phyloP scores from a whole-genome alignment of 1,140 invertebrate species.

The Brachionus plicatilis region DNA sequence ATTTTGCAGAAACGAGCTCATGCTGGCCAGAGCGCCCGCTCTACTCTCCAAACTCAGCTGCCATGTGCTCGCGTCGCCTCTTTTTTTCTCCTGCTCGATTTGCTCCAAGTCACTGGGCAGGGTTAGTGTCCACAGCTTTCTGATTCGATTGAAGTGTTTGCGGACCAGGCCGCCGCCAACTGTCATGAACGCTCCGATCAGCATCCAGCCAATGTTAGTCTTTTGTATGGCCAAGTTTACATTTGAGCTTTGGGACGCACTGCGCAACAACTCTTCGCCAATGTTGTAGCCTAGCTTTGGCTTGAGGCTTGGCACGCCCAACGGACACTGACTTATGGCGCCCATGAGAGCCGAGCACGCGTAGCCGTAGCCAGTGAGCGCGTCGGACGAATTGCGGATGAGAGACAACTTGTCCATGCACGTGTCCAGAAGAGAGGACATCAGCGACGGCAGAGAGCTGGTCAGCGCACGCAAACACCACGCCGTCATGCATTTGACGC shows the following conservation, averaged over 20 bases:
- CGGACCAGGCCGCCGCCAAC: slow-evolving; percentile 78
- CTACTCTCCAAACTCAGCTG: slow-evolving; percentile 92
- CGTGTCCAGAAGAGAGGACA: slow-evolving; percentile 80
- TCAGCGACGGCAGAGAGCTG: slow-evolving; percentile 82
- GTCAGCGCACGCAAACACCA: slow-evolving; percentile 88
- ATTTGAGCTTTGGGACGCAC: slow-evolving; percentile 78
- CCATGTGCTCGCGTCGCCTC: slow-evolving; percentile 98
- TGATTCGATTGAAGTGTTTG: slow-evolving; percentile 69
- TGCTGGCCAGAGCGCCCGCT: slow-evolving; percentile 78
- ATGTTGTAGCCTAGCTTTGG: slow-evolving; percentile 94
- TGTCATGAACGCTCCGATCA: slow-evolving; percentile 93
- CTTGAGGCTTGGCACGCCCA: slow-evolving; percentile 88
- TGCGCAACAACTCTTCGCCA: slow-evolving; percentile 88
- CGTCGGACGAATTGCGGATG: slow-evolving; percentile 82
- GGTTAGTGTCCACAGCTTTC: slow-evolving; percentile 91
- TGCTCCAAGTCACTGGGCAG: slow-evolving; percentile 92
- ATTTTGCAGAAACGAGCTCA: slow-evolving; percentile 42
- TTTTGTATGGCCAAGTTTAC: slow-evolving; percentile 85
- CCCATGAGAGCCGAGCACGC: slow-evolving; percentile 86
- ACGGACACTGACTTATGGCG: slow-evolving; percentile 77
- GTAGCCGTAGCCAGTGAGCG: slow-evolving; percentile 84
- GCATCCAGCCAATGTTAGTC: slow-evolving; percentile 91
- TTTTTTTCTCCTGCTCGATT: slow-evolving; percentile 88
- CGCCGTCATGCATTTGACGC: slow-evolving; percentile 81
- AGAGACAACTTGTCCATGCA: slow-evolving; percentile 66